These are phyloP conservation scores for Adelges cooleyi DNA, from an alignment of 1,140 invertebrate genomes.

Conservation along the genomic window DNA sequence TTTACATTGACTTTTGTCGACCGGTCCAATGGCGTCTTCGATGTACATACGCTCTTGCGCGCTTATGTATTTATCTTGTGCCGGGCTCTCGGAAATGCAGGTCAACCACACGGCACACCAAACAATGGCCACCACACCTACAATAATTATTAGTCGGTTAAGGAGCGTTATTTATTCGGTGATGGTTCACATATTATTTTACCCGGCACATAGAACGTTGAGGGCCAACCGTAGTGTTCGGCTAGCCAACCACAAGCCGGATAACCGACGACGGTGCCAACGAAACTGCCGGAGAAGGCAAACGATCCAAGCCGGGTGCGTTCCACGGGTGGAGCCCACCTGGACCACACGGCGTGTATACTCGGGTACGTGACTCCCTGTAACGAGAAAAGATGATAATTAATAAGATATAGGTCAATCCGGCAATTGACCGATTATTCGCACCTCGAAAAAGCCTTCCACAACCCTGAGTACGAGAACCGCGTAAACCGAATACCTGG, in stretches of 20 bases:
- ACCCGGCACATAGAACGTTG: conserved; percentile 82
- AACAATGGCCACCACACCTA: conserved; percentile 51
- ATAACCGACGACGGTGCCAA: conserved; percentile 70
- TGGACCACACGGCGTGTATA: conserved; percentile 75
- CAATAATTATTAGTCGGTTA: too few relatives aligned
- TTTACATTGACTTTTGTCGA: neutral
- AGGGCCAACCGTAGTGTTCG: conserved; percentile 64
- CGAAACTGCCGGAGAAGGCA: conserved; percentile 70
- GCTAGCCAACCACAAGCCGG: conserved; percentile 61
- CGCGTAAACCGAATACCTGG: conserved; percentile 54
- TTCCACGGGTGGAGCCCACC: conserved; percentile 78
- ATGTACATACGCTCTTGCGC: conserved; percentile 67
- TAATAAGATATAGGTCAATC: too few relatives aligned
- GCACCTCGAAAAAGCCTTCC: conserved; percentile 79
- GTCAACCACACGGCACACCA: conserved; percentile 60
- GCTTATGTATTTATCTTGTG: conserved; percentile 60
- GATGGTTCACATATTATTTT: conserved; percentile 32
- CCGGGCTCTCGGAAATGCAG: conserved; percentile 62
- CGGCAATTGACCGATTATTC: too few relatives aligned
- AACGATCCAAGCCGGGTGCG: conserved; percentile 63
- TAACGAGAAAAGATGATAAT: too few relatives aligned
- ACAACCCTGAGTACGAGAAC: conserved; percentile 67
- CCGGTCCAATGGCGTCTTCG: conserved; percentile 39
- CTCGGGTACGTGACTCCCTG: conserved; percentile 83
- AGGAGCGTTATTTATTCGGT: too few relatives aligned